Evolutionary conservation across 1,140 invertebrate species (phyloP), one percentile per base, ranked within the genome.

Genomic region (Bicyclus anynana): DNA sequence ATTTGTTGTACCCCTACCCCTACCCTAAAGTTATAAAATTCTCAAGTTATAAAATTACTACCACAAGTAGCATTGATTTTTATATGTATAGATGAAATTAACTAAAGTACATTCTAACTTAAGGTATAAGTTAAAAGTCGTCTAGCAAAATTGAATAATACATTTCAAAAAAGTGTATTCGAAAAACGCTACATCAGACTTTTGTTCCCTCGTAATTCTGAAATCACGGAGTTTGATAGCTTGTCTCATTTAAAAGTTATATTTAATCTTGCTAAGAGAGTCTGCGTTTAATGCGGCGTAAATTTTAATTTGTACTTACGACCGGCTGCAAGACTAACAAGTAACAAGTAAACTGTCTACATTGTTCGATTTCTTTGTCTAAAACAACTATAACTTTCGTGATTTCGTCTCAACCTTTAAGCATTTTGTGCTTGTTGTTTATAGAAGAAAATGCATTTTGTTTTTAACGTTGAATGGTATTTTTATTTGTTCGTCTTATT

Each of bases 221-320:
- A 44, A 20, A 40, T n/a, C 10, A 12, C 10, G 16, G 20, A 12
- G 9, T 42, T 42, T 42, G 38, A 44, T 44, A 44, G 40, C 40
- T 44, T 44, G 40, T 59, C 61, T 53, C 61, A 67, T 70, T 67
- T 64, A 49, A 67, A 70, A 70, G 68, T 70, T 64, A 59, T 61
- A 70, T 70, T 65, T 64, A 67, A 67, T 70, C 51, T 62, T 61
- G 46, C 50, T 64, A 62, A 70, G 61, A 38, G 48, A 44, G 18
- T 20, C 40, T 21, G 29, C 23, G 27, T 23, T 47, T 59, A 46
- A 46, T 46, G 27, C 29, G 27, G 40, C 38, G 37, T 51, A 13
- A 44, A 58, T 58, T 63, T 49, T 58, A 58, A 63, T 63, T 53
- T 60, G 46, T 38, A 44, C 47, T 51, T 46, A 46, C 49, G 27